Conservation (phyloP, 2,113 vertebrate genomes). For the Muscicapa adusta region DNA sequence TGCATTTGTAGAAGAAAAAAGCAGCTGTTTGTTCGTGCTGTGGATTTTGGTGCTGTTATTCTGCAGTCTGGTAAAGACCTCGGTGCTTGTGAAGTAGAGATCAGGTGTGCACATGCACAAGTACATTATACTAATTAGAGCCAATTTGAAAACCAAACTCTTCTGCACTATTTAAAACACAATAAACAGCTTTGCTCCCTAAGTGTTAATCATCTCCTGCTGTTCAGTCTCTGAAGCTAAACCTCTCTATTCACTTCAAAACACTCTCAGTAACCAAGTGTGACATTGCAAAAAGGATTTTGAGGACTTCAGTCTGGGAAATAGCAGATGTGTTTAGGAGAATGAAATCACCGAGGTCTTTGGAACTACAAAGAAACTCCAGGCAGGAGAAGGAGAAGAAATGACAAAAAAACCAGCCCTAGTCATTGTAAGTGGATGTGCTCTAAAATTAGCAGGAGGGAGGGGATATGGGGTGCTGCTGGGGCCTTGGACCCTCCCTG, state of each 20-base stretch:
- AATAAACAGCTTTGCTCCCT: slow-evolving; percentile 66
- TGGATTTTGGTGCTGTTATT: not conserved
- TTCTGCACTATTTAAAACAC: slow-evolving; percentile 67
- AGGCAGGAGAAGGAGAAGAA: not conserved
- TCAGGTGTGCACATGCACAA: slow-evolving; percentile 38
- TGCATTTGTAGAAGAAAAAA: not conserved
- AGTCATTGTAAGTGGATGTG: not conserved
- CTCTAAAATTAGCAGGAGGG: not conserved
- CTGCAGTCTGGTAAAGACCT: not conserved
- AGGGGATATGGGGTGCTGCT: not conserved
- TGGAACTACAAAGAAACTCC: slow-evolving; percentile 46
- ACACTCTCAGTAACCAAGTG: slow-evolving; percentile 59
- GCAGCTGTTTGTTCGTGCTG: not conserved
- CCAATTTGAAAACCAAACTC: slow-evolving; percentile 61
- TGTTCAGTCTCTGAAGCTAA: slow-evolving; percentile 63
- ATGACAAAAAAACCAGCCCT: not conserved
- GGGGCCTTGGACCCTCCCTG: too few relatives aligned
- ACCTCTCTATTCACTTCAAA: slow-evolving; percentile 58
- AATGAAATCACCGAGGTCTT: slow-evolving; percentile 37
- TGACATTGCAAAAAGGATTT: slow-evolving; percentile 54
- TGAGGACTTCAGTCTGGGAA: slow-evolving; percentile 53
- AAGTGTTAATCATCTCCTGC: slow-evolving; percentile 68
- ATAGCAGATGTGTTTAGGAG: slow-evolving; percentile 46
- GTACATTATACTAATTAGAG: slow-evolving; percentile 58
- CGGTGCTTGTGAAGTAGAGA: not conserved